Conservation (phyloP, 2,113 vertebrate genomes). For the Reinhardtius hippoglossoides region DNA sequence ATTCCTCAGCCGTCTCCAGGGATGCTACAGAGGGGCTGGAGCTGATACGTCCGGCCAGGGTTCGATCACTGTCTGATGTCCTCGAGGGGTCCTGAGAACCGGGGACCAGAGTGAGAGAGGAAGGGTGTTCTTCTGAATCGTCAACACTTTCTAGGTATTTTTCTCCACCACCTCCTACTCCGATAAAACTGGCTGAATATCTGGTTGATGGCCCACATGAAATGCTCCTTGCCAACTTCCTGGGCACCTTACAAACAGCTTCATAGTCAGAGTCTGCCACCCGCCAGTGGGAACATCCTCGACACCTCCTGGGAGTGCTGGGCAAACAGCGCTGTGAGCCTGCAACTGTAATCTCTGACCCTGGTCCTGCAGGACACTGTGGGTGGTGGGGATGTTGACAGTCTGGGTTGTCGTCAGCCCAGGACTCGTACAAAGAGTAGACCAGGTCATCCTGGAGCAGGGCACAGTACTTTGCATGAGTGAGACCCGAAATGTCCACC, state of each 20-base stretch:
- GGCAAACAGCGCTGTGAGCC: constrained; percentile 57
- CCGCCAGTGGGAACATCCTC: constrained; percentile 86
- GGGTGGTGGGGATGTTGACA: constrained; percentile 73
- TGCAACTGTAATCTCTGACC: constrained; percentile 70
- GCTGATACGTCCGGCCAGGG: constrained; percentile 84
- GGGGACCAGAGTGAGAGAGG: constrained; percentile 79
- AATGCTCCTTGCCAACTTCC: constrained; percentile 89
- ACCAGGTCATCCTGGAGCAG: constrained; percentile 93
- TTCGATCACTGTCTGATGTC: constrained; percentile 82
- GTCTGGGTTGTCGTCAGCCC: constrained; percentile 87
- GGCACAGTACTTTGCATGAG: constrained; percentile 87
- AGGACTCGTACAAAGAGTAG: constrained; percentile 93
- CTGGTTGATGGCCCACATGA: constrained; percentile 87
- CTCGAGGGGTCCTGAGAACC: constrained; percentile 67
- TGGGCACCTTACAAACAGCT: constrained; percentile 92
- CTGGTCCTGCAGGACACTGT: constrained; percentile 73
- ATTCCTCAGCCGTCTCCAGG: constrained; percentile 82
- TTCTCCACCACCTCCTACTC: constrained; percentile 28
- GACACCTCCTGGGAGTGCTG: constrained; percentile 85
- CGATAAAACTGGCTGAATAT: constrained; percentile 81
- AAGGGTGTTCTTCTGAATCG: constrained; percentile 79
- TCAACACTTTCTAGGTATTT: constrained; percentile 40
- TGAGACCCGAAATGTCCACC: constrained; percentile 86
- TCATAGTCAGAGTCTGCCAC: constrained; percentile 94
- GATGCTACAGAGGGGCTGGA: constrained; percentile 88